These are phyloP conservation scores for Monochamus saltuarius DNA, from an alignment of 1,140 invertebrate genomes.

Conservation along the genomic window DNA sequence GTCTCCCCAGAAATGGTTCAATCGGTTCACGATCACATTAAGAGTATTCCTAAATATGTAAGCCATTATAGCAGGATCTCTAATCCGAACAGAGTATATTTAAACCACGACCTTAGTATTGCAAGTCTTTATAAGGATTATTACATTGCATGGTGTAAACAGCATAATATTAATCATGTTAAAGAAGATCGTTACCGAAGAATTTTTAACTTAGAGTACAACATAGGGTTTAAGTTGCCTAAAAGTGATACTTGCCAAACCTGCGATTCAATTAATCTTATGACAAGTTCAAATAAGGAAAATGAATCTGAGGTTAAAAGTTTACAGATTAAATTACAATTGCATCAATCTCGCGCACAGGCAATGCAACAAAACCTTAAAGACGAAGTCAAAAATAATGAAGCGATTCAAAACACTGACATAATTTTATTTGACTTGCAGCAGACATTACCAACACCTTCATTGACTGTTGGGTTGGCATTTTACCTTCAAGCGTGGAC, in stretches of 20 bases:
- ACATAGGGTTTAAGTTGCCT: conserved; percentile 26
- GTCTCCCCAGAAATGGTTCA: too few species aligned
- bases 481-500: conserved; percentile 8
- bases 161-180: conserved; percentile 6
- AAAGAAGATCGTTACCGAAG: conserved; percentile 21
- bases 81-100: conserved; percentile 1
- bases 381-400: not conserved
- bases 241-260: conserved; percentile 23
- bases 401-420: conserved; percentile 2
- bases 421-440: conserved; percentile 1
- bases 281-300: too few species aligned
- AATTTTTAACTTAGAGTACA: conserved; percentile 23
- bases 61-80: not conserved
- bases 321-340: not conserved
- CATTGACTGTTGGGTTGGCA: conserved; percentile 1
- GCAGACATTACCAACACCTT: not conserved
- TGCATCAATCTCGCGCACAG: not conserved
- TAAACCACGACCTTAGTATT: not conserved
- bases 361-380: not conserved
- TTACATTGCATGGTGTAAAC: conserved; percentile 23
- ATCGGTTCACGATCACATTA: too few species aligned
- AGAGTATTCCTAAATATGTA: conserved; percentile 1
- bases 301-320: too few species aligned
- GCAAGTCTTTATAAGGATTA: conserved; percentile 11
- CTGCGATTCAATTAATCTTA: conserved; percentile 1